Conservation (phyloP, 2,888 invertebrate genomes). For the Lysandra coridon region DNA sequence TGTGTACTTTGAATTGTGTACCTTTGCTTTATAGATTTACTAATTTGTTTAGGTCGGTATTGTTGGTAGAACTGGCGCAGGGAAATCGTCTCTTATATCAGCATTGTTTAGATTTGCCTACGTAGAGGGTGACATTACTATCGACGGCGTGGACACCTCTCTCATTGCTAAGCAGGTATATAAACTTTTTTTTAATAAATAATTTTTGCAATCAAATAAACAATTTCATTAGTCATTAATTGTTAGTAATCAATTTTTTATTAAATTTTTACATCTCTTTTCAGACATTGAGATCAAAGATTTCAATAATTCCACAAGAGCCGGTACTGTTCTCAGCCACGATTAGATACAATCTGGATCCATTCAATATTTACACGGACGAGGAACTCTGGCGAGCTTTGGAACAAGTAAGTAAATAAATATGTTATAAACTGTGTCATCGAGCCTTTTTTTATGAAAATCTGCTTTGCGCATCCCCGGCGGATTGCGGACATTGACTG, state of each 20-base stretch:
- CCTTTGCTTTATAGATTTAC: not conserved
- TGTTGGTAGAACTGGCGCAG: conserved; percentile 88
- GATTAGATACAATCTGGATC: conserved; percentile 87
- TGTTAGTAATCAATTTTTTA: not conserved
- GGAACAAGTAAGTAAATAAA: conserved; percentile 78
- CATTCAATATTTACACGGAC: conserved; percentile 85
- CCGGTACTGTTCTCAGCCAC: conserved; percentile 90
- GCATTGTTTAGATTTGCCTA: conserved; percentile 86
- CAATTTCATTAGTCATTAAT: not conserved
- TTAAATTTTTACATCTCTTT: conserved; percentile 51
- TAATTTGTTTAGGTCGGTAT: conserved; percentile 79
- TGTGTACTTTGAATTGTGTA: not conserved
- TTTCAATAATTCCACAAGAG: conserved; percentile 88
- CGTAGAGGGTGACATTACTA: conserved; percentile 80
- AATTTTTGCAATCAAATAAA: not conserved
- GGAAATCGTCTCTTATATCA: conserved; percentile 85
- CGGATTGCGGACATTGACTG: too few species aligned
- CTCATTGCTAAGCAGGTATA: conserved; percentile 78
- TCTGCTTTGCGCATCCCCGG: too few species aligned
- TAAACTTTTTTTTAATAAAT: not conserved
- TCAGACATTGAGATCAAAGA: conserved; percentile 80
- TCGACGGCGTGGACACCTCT: conserved; percentile 83
- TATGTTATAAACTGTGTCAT: not conserved
- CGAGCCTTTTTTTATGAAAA: too few species aligned
- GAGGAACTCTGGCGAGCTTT: conserved; percentile 86